A percentile compares a stretch with the other conserved stretches of the same genome.
Conservation (phyloP, 1,140 invertebrate genomes). For the Drosophila bifasciata region DNA sequence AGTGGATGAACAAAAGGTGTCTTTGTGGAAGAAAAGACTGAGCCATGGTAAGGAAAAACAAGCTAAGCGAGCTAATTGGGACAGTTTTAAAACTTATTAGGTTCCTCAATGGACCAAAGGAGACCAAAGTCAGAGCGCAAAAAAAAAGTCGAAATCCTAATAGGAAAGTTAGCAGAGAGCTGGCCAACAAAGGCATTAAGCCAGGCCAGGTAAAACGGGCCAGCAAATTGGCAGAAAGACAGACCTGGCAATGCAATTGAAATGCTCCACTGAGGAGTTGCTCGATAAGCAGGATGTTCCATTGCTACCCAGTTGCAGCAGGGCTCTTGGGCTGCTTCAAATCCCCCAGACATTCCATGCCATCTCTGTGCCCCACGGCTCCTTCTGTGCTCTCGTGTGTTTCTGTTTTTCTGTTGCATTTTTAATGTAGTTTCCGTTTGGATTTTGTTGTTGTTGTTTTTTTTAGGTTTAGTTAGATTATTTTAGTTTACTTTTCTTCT, state of each 20-base stretch:
- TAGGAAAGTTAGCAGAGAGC: conserved; percentile 16
- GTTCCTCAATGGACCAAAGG: conserved; percentile 48
- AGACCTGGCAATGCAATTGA: conserved; percentile 11
- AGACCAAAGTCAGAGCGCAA: conserved; percentile 2
- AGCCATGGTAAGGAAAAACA: conserved; percentile 22
- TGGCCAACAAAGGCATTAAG: conserved; percentile 18
- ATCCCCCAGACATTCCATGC: conserved; percentile 6
- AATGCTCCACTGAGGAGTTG: not conserved
- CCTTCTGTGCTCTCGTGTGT: conserved; percentile 16
- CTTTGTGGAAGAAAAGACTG: conserved; percentile 40
- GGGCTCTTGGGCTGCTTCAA: conserved; percentile 22
- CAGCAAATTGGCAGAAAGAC: conserved; percentile 1
- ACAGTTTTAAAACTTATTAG: conserved; percentile 74
- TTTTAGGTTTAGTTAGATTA: conserved; percentile 52
- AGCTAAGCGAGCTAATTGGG: conserved; percentile 68
- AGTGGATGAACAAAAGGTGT: conserved; percentile 66
- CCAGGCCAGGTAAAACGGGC: not conserved
- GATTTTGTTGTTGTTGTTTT: conserved; percentile 27
- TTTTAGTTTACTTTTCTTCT: conserved; percentile 46
- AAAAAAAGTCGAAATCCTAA: conserved; percentile 17
- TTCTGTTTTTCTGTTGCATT: conserved; percentile 35
- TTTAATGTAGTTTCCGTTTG: conserved; percentile 60
- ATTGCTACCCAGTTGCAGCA: conserved; percentile 28
- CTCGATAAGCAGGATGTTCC: conserved; percentile 24
- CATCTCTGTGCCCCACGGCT: not conserved